Conservation (phyloP, 2,113 vertebrate genomes). For the Catharus fuscescens region DNA sequence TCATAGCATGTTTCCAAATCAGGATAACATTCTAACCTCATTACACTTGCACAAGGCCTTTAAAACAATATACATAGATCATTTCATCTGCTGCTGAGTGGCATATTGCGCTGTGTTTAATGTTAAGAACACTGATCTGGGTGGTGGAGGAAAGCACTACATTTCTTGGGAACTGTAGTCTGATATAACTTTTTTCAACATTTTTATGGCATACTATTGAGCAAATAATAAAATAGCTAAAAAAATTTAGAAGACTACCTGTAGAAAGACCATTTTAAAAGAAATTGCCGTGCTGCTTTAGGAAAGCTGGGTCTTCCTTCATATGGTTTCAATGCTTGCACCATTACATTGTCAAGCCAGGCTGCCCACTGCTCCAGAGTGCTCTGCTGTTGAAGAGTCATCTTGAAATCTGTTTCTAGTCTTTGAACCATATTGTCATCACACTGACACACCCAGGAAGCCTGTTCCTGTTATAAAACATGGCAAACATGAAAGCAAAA, state of each 20-base stretch:
- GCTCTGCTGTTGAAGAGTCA: slow-evolving; percentile 87
- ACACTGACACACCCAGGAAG: slow-evolving; percentile 88
- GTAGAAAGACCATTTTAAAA: slow-evolving; percentile 87
- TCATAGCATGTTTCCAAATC: slow-evolving; percentile 5
- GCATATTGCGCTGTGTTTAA: neutral
- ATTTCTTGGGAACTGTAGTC: neutral
- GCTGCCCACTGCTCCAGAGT: slow-evolving; percentile 87
- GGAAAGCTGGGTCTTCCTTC: slow-evolving; percentile 86
- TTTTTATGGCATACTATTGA: neutral
- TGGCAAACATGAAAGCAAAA: neutral
- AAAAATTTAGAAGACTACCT: slow-evolving; percentile 67
- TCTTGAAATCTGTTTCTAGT: slow-evolving; percentile 86
- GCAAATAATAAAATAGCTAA: neutral
- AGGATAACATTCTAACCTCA: neutral
- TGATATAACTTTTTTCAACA: neutral
- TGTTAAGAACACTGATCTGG: neutral
- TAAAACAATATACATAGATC: neutral
- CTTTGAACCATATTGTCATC: slow-evolving; percentile 86
- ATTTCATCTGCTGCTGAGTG: neutral
- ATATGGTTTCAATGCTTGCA: slow-evolving; percentile 83
- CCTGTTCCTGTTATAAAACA: slow-evolving; percentile 80
- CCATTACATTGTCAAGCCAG: slow-evolving; percentile 85
- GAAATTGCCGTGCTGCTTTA: slow-evolving; percentile 83
- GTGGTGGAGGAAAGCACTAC: neutral
- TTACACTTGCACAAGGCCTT: neutral